Percentiles rank a stretch among this genome's conserved stretches.
These are phyloP conservation scores for Ptilonorhynchus violaceus DNA, from an alignment of 2,113 vertebrate species.

Conservation along the genomic window DNA sequence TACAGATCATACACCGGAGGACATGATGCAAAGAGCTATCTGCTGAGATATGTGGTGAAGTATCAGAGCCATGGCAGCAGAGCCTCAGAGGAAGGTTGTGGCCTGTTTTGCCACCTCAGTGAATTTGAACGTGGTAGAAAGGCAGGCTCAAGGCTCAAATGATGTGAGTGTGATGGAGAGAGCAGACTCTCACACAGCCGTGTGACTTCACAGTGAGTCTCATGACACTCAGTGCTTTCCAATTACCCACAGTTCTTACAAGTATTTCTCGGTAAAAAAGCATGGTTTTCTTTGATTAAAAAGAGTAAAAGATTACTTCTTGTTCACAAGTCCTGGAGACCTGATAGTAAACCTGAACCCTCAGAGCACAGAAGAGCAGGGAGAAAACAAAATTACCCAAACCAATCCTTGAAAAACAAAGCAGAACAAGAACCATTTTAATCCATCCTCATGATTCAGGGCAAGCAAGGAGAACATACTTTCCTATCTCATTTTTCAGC, in stretches of 20 bases:
- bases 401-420: neutral
- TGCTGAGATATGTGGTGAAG: neutral
- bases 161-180: neutral
- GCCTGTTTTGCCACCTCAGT: neutral
- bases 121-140: neutral
- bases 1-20: neutral
- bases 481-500: neutral
- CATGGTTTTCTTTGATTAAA: neutral
- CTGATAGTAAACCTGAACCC: neutral
- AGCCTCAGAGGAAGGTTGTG: neutral
- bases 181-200: neutral
- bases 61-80: neutral
- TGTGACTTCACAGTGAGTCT: neutral
- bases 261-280: neutral
- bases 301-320: neutral
- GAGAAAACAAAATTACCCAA: neutral
- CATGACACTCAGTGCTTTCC: neutral
- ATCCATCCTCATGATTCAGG: neutral
- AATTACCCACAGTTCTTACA: neutral
- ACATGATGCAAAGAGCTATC: neutral
- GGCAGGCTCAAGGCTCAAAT: neutral
- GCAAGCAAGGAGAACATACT: neutral
- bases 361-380: neutral
- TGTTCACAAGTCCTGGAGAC: neutral
- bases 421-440: neutral